phyloP scores from a whole-genome alignment of 2,113 vertebrate genomes.

The Porphyrio hochstetteri region DNA sequence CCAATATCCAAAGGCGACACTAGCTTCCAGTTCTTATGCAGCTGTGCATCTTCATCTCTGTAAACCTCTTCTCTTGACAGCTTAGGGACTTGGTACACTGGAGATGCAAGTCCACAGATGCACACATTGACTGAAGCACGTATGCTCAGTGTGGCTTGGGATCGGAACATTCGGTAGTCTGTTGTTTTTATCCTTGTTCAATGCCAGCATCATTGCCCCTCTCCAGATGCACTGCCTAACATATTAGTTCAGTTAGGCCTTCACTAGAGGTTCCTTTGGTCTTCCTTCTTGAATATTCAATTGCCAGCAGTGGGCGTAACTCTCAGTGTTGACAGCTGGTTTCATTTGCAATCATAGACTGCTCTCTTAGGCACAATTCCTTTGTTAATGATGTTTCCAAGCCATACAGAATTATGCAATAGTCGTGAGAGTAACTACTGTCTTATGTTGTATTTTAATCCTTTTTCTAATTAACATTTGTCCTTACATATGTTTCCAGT shows the following conservation, averaged over 20 bases:
- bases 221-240: background rate
- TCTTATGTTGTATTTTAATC: background rate
- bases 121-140: background rate
- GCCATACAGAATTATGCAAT: background rate
- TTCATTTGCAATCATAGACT: background rate
- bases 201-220: background rate
- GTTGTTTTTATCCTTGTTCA: background rate
- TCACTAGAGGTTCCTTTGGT: background rate
- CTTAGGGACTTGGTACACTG: background rate
- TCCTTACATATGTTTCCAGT: background rate
- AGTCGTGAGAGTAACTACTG: background rate
- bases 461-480: conserved; percentile 8
- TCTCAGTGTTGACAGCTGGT: background rate
- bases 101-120: background rate
- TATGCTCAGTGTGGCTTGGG: background rate
- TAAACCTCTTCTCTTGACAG: background rate
- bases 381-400: background rate
- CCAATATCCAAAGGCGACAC: background rate
- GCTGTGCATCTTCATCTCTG: background rate
- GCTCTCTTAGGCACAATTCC: conserved; percentile 4
- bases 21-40: background rate
- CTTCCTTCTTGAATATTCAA: background rate
- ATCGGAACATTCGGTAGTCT: background rate
- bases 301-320: conserved; percentile 21
- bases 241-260: background rate